Evolutionary conservation across 2,888 invertebrate species (phyloP).

Genomic region (Pharmacophagus antenor): DNA sequence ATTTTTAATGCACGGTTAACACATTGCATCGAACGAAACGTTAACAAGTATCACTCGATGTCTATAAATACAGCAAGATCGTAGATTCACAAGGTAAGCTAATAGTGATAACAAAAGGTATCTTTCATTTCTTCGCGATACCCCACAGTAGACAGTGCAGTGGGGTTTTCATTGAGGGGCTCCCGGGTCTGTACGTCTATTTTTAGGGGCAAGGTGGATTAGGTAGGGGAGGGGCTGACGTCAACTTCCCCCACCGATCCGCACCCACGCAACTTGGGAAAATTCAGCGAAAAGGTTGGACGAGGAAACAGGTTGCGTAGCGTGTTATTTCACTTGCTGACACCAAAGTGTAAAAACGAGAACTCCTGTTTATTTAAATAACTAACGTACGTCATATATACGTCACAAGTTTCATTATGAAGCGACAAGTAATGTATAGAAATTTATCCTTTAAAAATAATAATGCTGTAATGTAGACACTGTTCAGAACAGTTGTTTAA

Average conservation of each 20-base stretch:
- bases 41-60: not conserved
- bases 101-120: slow-evolving; percentile 14
- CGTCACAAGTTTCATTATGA: no score
- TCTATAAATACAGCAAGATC: slow-evolving; percentile 11
- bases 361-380: slow-evolving; percentile 45
- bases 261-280: slow-evolving; percentile 37
- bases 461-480: no score
- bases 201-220: slow-evolving; percentile 64
- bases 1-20: no score
- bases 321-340: slow-evolving; percentile 41
- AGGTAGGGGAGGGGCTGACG: slow-evolving; percentile 50
- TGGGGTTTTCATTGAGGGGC: slow-evolving; percentile 65
- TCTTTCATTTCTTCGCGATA: slow-evolving; percentile 12
- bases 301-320: slow-evolving; percentile 51
- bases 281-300: slow-evolving; percentile 37
- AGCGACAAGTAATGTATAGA: no score
- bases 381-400: no score
- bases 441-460: no score
- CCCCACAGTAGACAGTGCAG: slow-evolving; percentile 29
- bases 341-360: slow-evolving; percentile 47
- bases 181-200: slow-evolving; percentile 70
- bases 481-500: no score
- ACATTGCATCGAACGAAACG: no score
- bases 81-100: slow-evolving; percentile 31
- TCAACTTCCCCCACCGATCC: slow-evolving; percentile 48